These are phyloP conservation scores for Andrena marginata DNA, from an alignment of 2,888 invertebrate genomes.

Conservation along the genomic window DNA sequence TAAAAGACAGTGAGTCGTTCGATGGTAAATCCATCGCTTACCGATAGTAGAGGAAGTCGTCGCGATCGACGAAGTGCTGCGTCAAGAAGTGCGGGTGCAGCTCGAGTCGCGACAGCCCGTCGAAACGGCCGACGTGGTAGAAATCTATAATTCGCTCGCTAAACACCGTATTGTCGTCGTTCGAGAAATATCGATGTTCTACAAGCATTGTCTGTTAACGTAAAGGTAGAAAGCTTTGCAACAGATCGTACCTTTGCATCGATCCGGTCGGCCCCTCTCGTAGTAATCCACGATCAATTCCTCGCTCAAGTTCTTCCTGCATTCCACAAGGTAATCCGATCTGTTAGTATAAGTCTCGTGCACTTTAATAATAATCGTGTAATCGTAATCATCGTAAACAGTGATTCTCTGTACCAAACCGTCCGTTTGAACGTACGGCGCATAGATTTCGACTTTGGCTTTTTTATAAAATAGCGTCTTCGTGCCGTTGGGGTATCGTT, in stretches of 20 bases:
- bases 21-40: slow-evolving; percentile 45
- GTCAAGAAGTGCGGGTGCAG: slow-evolving; percentile 86
- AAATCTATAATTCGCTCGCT: slow-evolving; percentile 85
- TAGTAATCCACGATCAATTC: slow-evolving; percentile 87
- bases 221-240: background rate
- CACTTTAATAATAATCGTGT: slow-evolving; percentile 82
- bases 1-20: background rate
- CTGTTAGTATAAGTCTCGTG: slow-evolving; percentile 86
- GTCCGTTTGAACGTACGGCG: slow-evolving; percentile 91
- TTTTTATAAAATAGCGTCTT: slow-evolving; percentile 90
- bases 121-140: slow-evolving; percentile 88
- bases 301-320: slow-evolving; percentile 86
- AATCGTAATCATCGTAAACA: slow-evolving; percentile 88
- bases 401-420: slow-evolving; percentile 90
- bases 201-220: slow-evolving; percentile 29
- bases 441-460: slow-evolving; percentile 91
- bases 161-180: slow-evolving; percentile 75
- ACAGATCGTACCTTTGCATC: slow-evolving; percentile 87
- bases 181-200: slow-evolving; percentile 84
- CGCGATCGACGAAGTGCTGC: slow-evolving; percentile 87
- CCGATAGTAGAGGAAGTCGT: slow-evolving; percentile 85
- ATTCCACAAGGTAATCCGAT: slow-evolving; percentile 87
- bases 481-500: slow-evolving; percentile 91
- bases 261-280: slow-evolving; percentile 89
- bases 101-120: slow-evolving; percentile 89